Evolutionary conservation across 2,888 invertebrate species (phyloP), one percentile per base, ranked within the genome.

Genomic region (Tenthredo mesomela): DNA sequence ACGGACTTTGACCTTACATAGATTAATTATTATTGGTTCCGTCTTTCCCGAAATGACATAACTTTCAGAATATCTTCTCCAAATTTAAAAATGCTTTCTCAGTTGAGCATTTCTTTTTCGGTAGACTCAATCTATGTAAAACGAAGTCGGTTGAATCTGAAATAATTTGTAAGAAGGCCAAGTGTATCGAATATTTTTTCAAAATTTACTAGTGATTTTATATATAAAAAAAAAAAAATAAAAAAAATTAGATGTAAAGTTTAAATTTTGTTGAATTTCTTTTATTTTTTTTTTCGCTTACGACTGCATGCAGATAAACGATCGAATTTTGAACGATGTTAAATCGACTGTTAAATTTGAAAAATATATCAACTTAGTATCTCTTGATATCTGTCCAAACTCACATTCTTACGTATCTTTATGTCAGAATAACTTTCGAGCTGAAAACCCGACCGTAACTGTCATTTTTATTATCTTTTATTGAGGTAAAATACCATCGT

Each of bases 381-480:
- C 29, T 25, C 67, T 33, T 67, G 3, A 67, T 67, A 15, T 67
- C 67, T 29, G 12, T 67, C 15, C 12, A 18, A 29, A 33, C 18
- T 15, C 25, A 29, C 29, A 3, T 67, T 15, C 67, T 21, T 67
- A 67, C 25, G 12, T 61, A 67, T 67, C 29, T 33, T 33, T 29
- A 15, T 25, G 15, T 67, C 67, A 6, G 25, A 67, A 67, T 67
- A 67, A 67, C 67, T 33, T 12, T 33, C 67, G 29, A 67, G 33
- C 18, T 67, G 15, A 67, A 67, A 25, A 29, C 67, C 21, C 67
- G 67, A 29, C 67, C 15, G 67, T 67, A 67, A 67, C 3, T 67
- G 67, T 67, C 67, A 67, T 12, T 67, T 67, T 67, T 67, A 67
- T 25, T 21, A 67, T 67, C 67, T 67, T 67, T 67, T 67, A 67